Evolutionary conservation across 2,797 vertebrate species (phyloP), one percentile per base, ranked within the genome.

Genomic region (Odontamblyopus rebecca): DNA sequence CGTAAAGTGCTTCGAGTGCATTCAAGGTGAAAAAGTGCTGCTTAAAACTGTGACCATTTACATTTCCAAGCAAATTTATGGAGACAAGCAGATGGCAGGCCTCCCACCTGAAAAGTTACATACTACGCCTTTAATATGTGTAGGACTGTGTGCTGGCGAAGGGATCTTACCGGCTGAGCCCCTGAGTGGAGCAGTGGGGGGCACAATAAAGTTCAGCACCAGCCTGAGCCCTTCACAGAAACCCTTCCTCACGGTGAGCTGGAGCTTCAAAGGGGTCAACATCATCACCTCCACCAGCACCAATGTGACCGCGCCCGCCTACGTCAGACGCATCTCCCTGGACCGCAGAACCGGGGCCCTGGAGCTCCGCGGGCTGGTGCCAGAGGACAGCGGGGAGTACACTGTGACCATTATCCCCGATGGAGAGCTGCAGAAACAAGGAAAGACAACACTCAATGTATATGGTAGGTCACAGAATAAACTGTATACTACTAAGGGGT

Each of bases 261-360:
- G 89, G 91, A 85, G n/a, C 69, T 91, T 91, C 70, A 84, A 78
- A 23, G 77, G 13, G 0, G 0, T 15, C 6, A 89, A 85, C 76
- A 83, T 93, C 76, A 85, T 93, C 85, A 93, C 78, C 13, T 89
- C 85, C 72, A 89, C 83, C 71, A 84, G 67, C 60, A 0, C 0
- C 23, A 72, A 90, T 67, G 6, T 66, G 59, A 76, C 54, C 0
- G 74, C 41, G 0, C 53, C 72, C 0, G 78, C 38, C 7, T 61
- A 88, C 11, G 5, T 5, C 5, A 11, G 62, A 77, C 85, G 91
- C 74, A 89, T 91, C 78, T 75, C 77, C 4, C 29, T 92, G 48
- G 81, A 92, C 61, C 38, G 75, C 72, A 13, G 76, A 63, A 91
- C 89, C 0, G 91, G 89, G 26, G 9, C 77, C 38, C 79, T 92